Evolutionary conservation across 2,888 invertebrate species (phyloP), one percentile per base, ranked within the genome.

Genomic region (Hypomecis punctinalis): DNA sequence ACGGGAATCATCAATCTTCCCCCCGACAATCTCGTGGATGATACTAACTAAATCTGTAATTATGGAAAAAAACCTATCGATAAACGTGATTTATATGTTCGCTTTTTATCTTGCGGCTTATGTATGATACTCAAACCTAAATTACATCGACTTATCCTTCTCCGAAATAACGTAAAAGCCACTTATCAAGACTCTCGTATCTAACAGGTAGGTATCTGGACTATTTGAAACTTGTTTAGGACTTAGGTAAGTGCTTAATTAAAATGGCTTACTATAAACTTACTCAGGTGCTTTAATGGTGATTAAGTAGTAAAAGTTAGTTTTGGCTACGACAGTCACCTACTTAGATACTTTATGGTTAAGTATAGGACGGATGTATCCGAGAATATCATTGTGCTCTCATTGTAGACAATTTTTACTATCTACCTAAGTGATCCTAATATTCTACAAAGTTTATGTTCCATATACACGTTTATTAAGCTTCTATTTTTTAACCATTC

Each of bases 1-100:
- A 89, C 76, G 86, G 84, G 85, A 81, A 84, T 85, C 89, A 91
- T 91, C 89, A 90, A 90, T 91, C 90, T 89, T 82, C 74, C 71
- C 73, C 72, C 70, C 70, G 74, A 80, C 81, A 81, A 82, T 81
- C 80, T 80, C 79, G 77, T 76, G 76, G 79, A 80, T 77, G 76
- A 73, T 72, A 72, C 70, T 73, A 76, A 76, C 73, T 68, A 75
- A 81, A 81, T 80, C 73, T 76, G 69, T 78, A 73, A 80, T 81
- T 76, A 77, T 69, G 66, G 67, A 58, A 67, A 72, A 72, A 70
- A 66, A 66, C 52, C 63, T 57, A 67, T 70, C 69, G 61, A 65
- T 51, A 39, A 23, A 37, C 46, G 52, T 56, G 57, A 67, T 67
- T 67, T 60, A 63, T 67, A 48, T 45, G 46, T 13, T 54, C 46